A percentile compares a stretch with the other conserved stretches of the same genome.
These are phyloP conservation scores for Melanocharis versteri DNA, from an alignment of 2,113 vertebrate genomes.

Conservation along the genomic window DNA sequence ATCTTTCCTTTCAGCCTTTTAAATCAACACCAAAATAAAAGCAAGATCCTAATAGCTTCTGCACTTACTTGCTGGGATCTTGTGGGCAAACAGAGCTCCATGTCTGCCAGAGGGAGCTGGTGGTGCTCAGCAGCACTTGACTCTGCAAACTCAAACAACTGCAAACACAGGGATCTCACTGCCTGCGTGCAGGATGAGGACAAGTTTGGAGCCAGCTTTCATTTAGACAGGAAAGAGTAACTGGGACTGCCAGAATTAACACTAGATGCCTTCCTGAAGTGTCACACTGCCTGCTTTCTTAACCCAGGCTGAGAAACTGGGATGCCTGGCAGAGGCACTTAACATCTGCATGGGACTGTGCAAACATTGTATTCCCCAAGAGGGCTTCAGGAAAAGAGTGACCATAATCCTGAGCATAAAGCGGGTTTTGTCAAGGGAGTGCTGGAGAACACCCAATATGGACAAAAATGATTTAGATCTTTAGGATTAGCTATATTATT, in stretches of 20 bases:
- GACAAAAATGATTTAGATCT: background rate
- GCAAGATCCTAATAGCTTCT: background rate
- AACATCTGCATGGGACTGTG: conserved; percentile 7
- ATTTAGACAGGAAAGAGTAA: background rate
- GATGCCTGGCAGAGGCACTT: background rate
- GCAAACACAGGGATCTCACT: background rate
- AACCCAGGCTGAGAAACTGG: background rate
- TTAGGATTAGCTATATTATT: background rate
- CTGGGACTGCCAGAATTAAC: background rate
- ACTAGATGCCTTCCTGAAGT: background rate
- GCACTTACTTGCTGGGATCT: background rate
- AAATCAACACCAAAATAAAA: conserved; percentile 16
- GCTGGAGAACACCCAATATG: background rate
- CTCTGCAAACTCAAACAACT: background rate
- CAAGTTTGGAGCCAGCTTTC: background rate
- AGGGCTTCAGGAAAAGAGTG: background rate
- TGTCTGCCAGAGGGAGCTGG: background rate
- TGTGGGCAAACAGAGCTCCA: background rate
- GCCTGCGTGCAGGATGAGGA: background rate
- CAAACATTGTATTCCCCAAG: background rate
- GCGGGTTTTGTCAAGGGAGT: background rate
- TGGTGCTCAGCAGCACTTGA: background rate
- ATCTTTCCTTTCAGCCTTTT: conserved; percentile 38
- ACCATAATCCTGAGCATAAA: background rate
- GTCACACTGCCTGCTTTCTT: background rate